Conservation (phyloP, 2,888 invertebrate species). For the Sarcophaga variegata region DNA sequence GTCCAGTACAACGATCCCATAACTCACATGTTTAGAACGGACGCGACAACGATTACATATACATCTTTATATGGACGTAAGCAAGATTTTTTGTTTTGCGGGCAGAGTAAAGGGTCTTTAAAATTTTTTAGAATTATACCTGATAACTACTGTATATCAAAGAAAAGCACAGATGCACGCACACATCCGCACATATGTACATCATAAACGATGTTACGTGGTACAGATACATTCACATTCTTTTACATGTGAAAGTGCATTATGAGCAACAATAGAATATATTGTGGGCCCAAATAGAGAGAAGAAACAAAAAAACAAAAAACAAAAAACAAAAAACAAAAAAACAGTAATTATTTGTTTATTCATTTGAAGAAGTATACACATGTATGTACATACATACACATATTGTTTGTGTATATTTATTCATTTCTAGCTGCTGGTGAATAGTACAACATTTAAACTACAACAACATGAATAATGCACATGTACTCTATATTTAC, state of each 20-base stretch:
- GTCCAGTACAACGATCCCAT: slow-evolving; percentile 78
- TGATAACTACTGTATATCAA: not conserved
- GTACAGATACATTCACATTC: not conserved
- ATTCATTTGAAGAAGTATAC: no score
- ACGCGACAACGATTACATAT: slow-evolving; percentile 51
- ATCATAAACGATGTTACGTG: not conserved
- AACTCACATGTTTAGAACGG: slow-evolving; percentile 77
- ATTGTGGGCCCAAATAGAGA: not conserved
- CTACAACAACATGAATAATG: no score
- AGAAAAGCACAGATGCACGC: not conserved
- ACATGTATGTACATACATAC: no score
- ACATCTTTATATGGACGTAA: not conserved
- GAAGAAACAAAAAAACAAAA: no score
- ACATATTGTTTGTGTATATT: no score
- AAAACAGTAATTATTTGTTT: no score
- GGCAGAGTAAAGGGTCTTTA: slow-evolving; percentile 18
- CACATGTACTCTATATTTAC: no score
- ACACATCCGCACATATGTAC: not conserved
- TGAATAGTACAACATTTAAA: no score
- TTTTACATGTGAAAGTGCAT: not conserved
- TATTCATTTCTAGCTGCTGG: no score
- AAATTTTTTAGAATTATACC: slow-evolving; percentile 10
- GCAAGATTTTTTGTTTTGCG: not conserved
- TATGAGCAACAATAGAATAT: not conserved
- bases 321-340: no score